phyloP scores from a whole-genome alignment of 2,888 invertebrate genomes.

The Biston betularia region DNA sequence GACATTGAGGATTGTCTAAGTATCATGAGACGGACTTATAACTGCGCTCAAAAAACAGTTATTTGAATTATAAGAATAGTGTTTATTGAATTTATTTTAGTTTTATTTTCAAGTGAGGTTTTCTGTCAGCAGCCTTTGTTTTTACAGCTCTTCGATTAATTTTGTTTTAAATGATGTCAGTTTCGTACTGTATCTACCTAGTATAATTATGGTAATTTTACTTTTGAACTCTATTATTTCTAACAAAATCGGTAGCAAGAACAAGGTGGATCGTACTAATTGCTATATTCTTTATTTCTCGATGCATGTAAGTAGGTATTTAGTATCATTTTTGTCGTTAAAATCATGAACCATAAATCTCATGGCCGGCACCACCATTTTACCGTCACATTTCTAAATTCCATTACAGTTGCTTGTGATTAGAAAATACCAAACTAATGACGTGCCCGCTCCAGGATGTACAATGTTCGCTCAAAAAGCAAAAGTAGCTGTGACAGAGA shows the following conservation, averaged over 20 bases:
- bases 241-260: not conserved
- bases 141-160: too few relatives aligned
- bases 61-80: too few relatives aligned
- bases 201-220: not conserved
- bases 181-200: too few relatives aligned
- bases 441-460: conserved; percentile 74
- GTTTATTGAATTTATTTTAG: too few relatives aligned
- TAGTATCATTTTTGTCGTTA: not conserved
- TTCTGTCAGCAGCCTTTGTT: too few relatives aligned
- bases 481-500: conserved; percentile 79
- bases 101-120: too few relatives aligned
- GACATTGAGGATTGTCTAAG: not conserved
- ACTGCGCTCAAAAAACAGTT: too few relatives aligned
- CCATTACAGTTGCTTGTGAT: conserved; percentile 60
- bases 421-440: conserved; percentile 77
- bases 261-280: not conserved
- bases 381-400: conserved; percentile 53
- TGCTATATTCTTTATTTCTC: not conserved
- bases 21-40: too few relatives aligned
- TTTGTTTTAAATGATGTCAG: too few relatives aligned
- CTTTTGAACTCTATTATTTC: not conserved
- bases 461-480: conserved; percentile 78
- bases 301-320: not conserved
- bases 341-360: conserved; percentile 19
- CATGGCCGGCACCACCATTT: conserved; percentile 27